Evolutionary conservation across 2,113 vertebrate species (phyloP).

Genomic region (Tauraco erythrolophus): DNA sequence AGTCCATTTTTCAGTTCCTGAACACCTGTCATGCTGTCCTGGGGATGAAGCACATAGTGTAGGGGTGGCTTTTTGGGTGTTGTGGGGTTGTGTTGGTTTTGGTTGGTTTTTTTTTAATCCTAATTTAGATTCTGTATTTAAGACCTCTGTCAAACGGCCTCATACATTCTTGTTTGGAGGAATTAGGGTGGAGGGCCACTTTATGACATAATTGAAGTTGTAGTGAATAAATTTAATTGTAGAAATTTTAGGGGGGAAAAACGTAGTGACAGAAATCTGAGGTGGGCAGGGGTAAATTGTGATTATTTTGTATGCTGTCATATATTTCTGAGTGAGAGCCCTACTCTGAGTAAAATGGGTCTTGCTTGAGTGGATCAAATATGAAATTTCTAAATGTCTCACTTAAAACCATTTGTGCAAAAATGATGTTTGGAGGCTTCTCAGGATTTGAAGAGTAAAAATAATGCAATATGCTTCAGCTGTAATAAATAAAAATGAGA

Average conservation of each 20-base stretch:
- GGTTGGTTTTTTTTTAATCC: neutral
- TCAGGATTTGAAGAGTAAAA: neutral
- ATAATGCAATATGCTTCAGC: neutral
- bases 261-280: neutral
- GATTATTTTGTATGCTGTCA: neutral
- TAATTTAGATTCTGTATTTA: neutral
- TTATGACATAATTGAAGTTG: neutral
- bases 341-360: neutral
- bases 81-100: neutral
- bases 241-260: neutral
- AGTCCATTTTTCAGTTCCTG: neutral
- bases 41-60: neutral
- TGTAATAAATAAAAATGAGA: conserved; percentile 9
- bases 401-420: neutral
- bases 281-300: neutral
- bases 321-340: neutral
- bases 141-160: neutral
- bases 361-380: neutral
- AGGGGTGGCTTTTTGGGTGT: neutral
- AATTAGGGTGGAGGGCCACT: neutral
- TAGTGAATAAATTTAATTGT: neutral
- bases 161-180: neutral
- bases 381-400: neutral
- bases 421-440: neutral
- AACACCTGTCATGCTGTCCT: neutral